Evolutionary conservation across 1,140 invertebrate genomes (phyloP).

Genomic region (Solenopsis fugax): DNA sequence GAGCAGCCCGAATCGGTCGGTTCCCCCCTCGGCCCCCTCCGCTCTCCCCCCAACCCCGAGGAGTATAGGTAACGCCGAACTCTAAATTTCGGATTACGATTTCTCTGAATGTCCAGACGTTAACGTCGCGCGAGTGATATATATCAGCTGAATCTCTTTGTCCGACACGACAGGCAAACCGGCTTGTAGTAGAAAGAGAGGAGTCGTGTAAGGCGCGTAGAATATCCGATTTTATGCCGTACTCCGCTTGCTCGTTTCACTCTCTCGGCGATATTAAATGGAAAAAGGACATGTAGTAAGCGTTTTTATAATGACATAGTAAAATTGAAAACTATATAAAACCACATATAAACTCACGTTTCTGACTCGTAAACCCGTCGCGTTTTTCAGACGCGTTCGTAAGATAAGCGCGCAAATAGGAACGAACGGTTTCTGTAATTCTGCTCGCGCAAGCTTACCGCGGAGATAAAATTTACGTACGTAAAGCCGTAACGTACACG

Average conservation of each 20-base stretch:
- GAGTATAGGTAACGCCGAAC: not conserved
- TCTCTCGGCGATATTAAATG: not conserved
- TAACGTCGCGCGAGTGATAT: not conserved
- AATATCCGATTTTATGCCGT: constrained; percentile 4
- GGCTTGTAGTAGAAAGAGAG: not conserved
- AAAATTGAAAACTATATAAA: not conserved
- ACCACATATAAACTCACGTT: not conserved
- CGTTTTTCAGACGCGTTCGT: not conserved
- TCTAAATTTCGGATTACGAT: constrained; percentile 20
- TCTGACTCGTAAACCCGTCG: not conserved
- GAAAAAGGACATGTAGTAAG: not conserved
- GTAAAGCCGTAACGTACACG: not conserved
- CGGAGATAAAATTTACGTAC: not conserved
- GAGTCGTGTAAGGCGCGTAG: not conserved
- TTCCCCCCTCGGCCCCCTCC: not conserved
- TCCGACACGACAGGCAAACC: constrained; percentile 21
- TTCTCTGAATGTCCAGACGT: not conserved
- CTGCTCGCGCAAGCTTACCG: not conserved
- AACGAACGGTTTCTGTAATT: not conserved
- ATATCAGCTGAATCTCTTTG: constrained; percentile 35
- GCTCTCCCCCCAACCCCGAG: too few relatives aligned
- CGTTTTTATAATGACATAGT: not conserved
- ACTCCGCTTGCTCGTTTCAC: not conserved
- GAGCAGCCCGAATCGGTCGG: not conserved
- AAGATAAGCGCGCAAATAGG: not conserved